Percentiles rank a stretch among this genome's conserved stretches.
Evolutionary conservation across 1,140 invertebrate genomes (phyloP).

Genomic region (Elymnias hypermnestra): DNA sequence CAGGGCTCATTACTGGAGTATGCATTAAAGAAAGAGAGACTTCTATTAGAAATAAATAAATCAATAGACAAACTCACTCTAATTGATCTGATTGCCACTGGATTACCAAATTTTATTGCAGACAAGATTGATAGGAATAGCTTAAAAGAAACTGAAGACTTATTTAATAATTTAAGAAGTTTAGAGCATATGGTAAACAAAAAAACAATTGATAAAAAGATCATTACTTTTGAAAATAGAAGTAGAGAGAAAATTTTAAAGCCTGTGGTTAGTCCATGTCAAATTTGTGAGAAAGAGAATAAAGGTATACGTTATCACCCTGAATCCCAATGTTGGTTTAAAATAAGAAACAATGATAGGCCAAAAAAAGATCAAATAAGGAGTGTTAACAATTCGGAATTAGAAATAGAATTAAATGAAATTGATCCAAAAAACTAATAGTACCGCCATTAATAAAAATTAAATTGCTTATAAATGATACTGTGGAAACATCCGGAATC

Average conservation of each 20-base stretch:
- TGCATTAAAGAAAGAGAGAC: too few relatives aligned
- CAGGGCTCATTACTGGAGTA: too few relatives aligned
- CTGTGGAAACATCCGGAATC: constrained; percentile 22
- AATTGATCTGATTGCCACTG: constrained; percentile 30
- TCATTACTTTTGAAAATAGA: constrained; percentile 8
- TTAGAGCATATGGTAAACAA: constrained; percentile 29
- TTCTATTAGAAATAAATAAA: too few relatives aligned
- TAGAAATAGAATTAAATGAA: too few relatives aligned
- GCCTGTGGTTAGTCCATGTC: constrained; percentile 15
- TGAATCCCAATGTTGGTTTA: too few relatives aligned
- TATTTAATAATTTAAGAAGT: constrained; percentile 28
- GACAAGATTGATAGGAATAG: constrained; percentile 31
- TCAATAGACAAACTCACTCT: constrained; percentile 19
- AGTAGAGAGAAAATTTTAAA: constrained; percentile 6
- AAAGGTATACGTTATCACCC: too few relatives aligned
- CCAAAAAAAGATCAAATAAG: too few relatives aligned
- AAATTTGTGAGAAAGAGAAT: too few relatives aligned
- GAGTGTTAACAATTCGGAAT: constrained; percentile 27
- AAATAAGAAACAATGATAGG: too few relatives aligned
- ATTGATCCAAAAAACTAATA: constrained; percentile 29
- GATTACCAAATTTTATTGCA: constrained; percentile 24
- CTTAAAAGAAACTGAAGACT: constrained; percentile 28
- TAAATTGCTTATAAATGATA: constrained; percentile 21
- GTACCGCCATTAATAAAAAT: constrained; percentile 23
- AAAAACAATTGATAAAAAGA: constrained; percentile 2